These are phyloP conservation scores for Corapipo altera DNA, from an alignment of 2,113 vertebrate species.

Conservation along the genomic window DNA sequence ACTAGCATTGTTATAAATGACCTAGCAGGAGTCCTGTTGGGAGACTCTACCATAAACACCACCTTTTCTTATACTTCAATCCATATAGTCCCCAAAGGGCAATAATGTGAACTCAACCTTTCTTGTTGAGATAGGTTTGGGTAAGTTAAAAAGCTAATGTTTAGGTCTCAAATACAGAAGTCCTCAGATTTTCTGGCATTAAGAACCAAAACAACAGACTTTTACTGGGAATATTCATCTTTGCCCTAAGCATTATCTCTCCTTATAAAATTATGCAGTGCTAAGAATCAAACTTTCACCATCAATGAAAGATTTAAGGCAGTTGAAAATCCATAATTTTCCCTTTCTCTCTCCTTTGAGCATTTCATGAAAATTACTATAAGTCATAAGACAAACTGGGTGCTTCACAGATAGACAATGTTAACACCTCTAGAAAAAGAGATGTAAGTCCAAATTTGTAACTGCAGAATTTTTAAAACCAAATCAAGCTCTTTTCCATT, in stretches of 20 bases:
- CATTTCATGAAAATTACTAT: not conserved
- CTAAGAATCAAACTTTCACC: not conserved
- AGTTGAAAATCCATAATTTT: not conserved
- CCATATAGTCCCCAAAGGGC: not conserved
- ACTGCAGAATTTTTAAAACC: not conserved
- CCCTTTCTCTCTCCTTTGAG: not conserved
- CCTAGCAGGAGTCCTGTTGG: not conserved
- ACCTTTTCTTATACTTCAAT: not conserved
- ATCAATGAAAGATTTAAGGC: not conserved
- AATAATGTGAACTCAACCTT: not conserved
- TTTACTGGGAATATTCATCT: not conserved
- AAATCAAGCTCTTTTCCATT: not conserved
- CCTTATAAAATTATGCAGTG: not conserved
- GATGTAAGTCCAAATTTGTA: not conserved
- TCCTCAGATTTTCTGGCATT: not conserved
- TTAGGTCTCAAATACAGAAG: not conserved
- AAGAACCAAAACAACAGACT: not conserved
- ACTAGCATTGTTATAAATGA: not conserved
- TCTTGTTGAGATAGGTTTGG: not conserved
- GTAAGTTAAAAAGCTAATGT: not conserved
- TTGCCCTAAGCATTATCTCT: not conserved
- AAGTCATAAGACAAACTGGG: not conserved
- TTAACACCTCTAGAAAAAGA: not conserved
- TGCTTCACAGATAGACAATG: not conserved
- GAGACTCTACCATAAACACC: not conserved